Evolutionary conservation across 2,113 vertebrate species (phyloP).

Genomic region (Bambusicola thoracicus): DNA sequence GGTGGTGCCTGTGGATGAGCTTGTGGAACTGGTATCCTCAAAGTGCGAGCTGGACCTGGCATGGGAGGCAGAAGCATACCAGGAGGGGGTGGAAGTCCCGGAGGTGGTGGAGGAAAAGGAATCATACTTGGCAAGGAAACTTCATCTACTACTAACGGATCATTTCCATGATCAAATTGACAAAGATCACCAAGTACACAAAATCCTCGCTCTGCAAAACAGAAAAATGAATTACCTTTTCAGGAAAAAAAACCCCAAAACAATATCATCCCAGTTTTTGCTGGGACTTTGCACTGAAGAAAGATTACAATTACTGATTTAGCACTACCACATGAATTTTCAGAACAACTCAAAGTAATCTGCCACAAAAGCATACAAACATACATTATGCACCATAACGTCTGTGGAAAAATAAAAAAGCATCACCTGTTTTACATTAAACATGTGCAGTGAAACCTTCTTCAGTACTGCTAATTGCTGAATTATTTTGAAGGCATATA

Average conservation of each 20-base stretch:
- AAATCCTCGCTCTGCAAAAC: conserved; percentile 91
- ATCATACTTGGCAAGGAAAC: conserved; percentile 94
- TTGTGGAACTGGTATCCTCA: conserved; percentile 87
- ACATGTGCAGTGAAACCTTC: not conserved
- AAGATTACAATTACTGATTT: not conserved
- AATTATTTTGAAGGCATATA: not conserved
- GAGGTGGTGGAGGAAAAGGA: conserved; percentile 93
- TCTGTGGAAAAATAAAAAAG: not conserved
- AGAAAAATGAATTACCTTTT: not conserved
- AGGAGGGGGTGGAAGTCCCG: conserved; percentile 81
- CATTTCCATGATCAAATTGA: conserved; percentile 94
- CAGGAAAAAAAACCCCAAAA: not conserved
- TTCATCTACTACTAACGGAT: conserved; percentile 94
- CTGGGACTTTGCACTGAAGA: not conserved
- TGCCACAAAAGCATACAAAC: not conserved
- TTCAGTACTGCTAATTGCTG: not conserved
- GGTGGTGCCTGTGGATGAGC: conserved; percentile 87
- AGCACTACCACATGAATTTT: not conserved
- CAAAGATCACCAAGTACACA: conserved; percentile 97
- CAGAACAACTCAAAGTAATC: not conserved
- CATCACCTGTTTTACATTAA: not conserved
- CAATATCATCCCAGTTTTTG: accelerated
- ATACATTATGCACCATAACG: not conserved
- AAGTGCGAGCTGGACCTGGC: conserved; percentile 77
- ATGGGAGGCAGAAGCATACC: conserved; percentile 85